A percentile compares a stretch with the other conserved stretches of the same genome.
These are phyloP conservation scores for Cenopis cana DNA, from an alignment of 2,888 invertebrate species.

Conservation along the genomic window DNA sequence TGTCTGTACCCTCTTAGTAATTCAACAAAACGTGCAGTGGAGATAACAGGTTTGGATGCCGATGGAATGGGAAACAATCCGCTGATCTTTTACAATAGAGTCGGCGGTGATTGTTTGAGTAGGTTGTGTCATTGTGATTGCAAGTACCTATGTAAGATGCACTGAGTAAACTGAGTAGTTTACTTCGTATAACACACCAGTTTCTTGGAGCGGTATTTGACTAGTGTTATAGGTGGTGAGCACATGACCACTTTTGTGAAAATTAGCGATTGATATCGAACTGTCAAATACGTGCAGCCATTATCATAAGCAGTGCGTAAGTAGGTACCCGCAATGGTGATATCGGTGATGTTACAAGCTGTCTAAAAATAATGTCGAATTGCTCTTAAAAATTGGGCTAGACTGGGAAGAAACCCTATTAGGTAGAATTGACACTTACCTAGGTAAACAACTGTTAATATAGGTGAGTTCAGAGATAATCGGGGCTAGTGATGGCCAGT, in stretches of 20 bases:
- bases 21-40: conserved; percentile 73
- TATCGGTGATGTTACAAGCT: too few relatives aligned
- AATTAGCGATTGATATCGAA: neutral
- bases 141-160: neutral
- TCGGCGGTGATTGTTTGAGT: conserved; percentile 30
- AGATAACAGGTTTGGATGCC: conserved; percentile 71
- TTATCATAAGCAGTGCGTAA: too few relatives aligned
- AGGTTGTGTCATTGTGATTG: conserved; percentile 16
- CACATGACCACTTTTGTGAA: neutral
- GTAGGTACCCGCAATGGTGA: too few relatives aligned
- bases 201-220: neutral
- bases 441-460: too few relatives aligned
- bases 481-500: too few relatives aligned
- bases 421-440: too few relatives aligned
- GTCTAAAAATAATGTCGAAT: too few relatives aligned
- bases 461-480: too few relatives aligned
- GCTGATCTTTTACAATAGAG: conserved; percentile 39
- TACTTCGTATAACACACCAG: neutral
- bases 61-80: conserved; percentile 56
- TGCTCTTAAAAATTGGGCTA: too few relatives aligned
- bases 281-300: too few relatives aligned
- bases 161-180: neutral
- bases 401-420: too few relatives aligned
- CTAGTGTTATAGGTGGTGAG: neutral
- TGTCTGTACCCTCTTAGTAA: conserved; percentile 78